phyloP scores from a whole-genome alignment of 2,888 invertebrate genomes.

The Graphium colonna region DNA sequence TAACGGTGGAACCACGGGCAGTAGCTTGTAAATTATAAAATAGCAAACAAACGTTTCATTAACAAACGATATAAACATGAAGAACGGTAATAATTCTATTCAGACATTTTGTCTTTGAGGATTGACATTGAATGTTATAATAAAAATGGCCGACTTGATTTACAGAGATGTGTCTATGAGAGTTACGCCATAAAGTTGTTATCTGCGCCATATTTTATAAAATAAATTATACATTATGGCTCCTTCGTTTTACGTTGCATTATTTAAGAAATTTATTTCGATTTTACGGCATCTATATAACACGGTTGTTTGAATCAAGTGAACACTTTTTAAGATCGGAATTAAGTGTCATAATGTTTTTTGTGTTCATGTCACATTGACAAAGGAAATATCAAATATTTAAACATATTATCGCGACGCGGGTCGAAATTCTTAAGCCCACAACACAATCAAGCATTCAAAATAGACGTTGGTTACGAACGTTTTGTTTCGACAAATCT shows the following conservation, averaged over 20 bases:
- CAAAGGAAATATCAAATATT: constrained; percentile 11
- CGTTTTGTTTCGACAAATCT: constrained; percentile 74
- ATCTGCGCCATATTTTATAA: constrained; percentile 42
- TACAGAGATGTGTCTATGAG: constrained; percentile 26
- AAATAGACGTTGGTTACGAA: constrained; percentile 29
- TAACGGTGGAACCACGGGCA: too few relatives aligned
- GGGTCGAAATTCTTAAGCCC: constrained; percentile 14
- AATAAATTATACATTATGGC: constrained; percentile 37
- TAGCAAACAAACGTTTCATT: too few relatives aligned
- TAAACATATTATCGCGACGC: constrained; percentile 10
- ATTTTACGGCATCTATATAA: background rate
- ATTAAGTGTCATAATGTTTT: background rate
- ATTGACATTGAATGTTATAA: constrained; percentile 23
- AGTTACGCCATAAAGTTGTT: constrained; percentile 40
- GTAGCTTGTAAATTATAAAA: too few relatives aligned
- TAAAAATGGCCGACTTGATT: constrained; percentile 29
- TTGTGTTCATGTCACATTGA: background rate
- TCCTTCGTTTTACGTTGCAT: constrained; percentile 38
- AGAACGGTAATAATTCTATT: background rate
- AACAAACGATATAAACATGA: too few relatives aligned
- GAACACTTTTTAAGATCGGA: too few relatives aligned
- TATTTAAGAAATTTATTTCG: constrained; percentile 21
- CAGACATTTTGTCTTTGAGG: constrained; percentile 29
- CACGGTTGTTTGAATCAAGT: background rate
- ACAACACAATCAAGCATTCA: constrained; percentile 18